phyloP scores from a whole-genome alignment of 2,888 invertebrate species.

The Pandemis cinnamomeana region DNA sequence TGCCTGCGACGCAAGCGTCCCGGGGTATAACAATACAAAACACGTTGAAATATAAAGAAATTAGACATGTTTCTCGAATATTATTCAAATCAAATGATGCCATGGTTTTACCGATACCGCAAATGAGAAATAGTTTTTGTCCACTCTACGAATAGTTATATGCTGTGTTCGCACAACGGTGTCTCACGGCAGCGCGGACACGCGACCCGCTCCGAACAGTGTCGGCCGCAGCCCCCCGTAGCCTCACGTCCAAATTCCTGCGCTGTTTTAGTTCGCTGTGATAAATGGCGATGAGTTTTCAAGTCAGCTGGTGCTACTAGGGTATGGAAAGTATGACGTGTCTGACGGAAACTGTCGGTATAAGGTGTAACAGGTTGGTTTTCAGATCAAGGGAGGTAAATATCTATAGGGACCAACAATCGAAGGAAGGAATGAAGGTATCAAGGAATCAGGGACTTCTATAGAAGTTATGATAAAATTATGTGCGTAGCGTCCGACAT shows the following conservation, averaged over 20 bases:
- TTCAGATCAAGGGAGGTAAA: too few species aligned
- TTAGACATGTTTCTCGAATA: too few species aligned
- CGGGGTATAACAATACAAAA: too few species aligned
- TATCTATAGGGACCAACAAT: too few species aligned
- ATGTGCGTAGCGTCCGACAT: too few species aligned
- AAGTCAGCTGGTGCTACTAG: neutral
- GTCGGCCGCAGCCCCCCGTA: neutral
- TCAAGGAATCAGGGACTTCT: too few species aligned
- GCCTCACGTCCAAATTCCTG: constrained; percentile 7
- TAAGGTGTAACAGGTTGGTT: neutral
- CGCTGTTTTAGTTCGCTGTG: constrained; percentile 14
- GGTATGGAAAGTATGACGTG: neutral
- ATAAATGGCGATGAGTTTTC: constrained; percentile 7
- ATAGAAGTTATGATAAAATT: too few species aligned
- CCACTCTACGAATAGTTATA: neutral
- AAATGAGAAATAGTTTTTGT: neutral
- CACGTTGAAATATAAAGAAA: too few species aligned
- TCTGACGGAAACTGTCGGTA: neutral
- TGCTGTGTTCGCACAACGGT: neutral
- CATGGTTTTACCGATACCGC: too few species aligned
- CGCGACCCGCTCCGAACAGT: constrained; percentile 16
- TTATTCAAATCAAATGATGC: too few species aligned
- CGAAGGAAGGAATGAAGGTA: too few species aligned
- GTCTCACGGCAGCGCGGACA: constrained; percentile 34
- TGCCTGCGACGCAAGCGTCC: too few species aligned